Evolutionary conservation across 2,797 vertebrate genomes (phyloP), one percentile per base, ranked within the genome.

Genomic region (Esox lucius): DNA sequence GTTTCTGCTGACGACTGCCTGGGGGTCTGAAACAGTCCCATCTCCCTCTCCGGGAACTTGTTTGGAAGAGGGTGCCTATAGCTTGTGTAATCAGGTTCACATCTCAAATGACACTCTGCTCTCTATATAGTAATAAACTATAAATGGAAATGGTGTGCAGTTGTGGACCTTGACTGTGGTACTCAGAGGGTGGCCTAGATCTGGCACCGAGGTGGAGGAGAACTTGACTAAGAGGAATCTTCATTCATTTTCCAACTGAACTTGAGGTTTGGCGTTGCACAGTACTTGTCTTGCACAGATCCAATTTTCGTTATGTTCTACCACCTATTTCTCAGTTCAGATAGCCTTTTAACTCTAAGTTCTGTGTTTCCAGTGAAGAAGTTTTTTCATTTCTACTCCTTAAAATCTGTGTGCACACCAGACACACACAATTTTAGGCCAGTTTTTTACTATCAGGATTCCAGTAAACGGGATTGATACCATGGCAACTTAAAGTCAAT

Each of bases 401-500:
- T 42, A 24, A 76, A 24, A 72, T 16, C 4, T 46, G 42, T 46
- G 42, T 6, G 3, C 42, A 46, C 42, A 46, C 9, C 9, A 46
- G 2, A 73, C 11, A 33, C 35, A 17, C 22, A 22, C 49, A 5
- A 22, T 64, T 75, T 75, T 75, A 61, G 64, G 19, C 46, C 70
- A 70, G 66, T 66, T 68, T 26, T 64, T 66, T 7, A 68, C 31
- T 33, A n/a, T 24, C 61, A 67, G 49, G 26, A 48, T 62, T 71
- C 22, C 49, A 74, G 24, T 49, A 9, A 53, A 64, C 24, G 39
- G 19, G 33, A 35, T 53, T 70, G 5, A 35, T 28, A 51, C 73
- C 69, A 71, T 74, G 35, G 78, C 61, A 74, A 74, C 70, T 61
- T 74, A 74, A 61, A 56, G 61, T 62, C 48, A 74, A 78, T 70